Conservation (phyloP, 2,113 vertebrate genomes). For the Hippolais icterina region DNA sequence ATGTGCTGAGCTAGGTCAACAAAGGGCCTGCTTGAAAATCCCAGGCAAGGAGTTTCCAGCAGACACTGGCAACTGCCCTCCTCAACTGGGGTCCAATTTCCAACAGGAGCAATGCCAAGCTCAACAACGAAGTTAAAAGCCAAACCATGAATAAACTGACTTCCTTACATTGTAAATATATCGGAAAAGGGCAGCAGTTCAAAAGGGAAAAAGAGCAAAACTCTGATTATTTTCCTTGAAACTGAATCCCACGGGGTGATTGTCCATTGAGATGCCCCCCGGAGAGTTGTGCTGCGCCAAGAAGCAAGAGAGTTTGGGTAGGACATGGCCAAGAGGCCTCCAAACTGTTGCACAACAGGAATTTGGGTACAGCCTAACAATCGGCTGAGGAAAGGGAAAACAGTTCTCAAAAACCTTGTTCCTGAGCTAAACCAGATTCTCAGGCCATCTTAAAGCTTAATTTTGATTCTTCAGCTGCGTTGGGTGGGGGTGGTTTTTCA, state of each 20-base stretch:
- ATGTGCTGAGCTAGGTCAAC: not conserved
- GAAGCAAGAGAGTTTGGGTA: not conserved
- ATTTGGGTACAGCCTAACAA: not conserved
- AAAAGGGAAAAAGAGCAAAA: not conserved
- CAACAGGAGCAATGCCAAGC: conserved; percentile 28
- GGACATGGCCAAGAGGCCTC: not conserved
- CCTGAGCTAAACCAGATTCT: not conserved
- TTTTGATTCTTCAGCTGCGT: not conserved
- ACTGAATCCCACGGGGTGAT: not conserved
- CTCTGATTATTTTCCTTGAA: not conserved
- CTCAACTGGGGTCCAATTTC: not conserved
- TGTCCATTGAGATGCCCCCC: not conserved
- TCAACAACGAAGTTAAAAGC: conserved; percentile 3
- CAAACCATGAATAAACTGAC: not conserved
- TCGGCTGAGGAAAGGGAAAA: not conserved
- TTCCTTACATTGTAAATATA: conserved; percentile 49
- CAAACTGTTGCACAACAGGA: not conserved
- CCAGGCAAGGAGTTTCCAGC: conserved; percentile 4
- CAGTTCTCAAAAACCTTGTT: not conserved
- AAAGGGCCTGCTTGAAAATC: not conserved
- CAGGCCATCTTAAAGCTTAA: not conserved
- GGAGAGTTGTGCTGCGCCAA: not conserved
- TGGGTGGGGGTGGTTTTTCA: not conserved
- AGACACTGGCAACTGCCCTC: conserved; percentile 16
- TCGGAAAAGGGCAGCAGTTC: conserved; percentile 8